A percentile compares a stretch with the other conserved stretches of the same genome.
Evolutionary conservation across 2,113 vertebrate species (phyloP).

Genomic region (Megalops atlanticus): DNA sequence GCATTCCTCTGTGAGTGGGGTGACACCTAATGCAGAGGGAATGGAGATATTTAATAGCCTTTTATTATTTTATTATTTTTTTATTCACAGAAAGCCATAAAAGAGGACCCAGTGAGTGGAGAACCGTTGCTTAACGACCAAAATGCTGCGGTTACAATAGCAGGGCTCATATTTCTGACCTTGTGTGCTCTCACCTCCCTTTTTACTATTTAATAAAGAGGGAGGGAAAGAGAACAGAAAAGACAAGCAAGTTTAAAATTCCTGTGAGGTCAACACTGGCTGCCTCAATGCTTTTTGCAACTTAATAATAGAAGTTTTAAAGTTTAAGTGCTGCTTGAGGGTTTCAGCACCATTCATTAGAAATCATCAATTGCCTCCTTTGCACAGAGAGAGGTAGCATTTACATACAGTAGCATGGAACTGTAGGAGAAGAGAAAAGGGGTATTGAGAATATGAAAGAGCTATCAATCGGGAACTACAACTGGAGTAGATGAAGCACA

Average conservation of each 20-base stretch:
- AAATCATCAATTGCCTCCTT: slow-evolving; percentile 86
- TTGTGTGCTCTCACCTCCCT: slow-evolving; percentile 72
- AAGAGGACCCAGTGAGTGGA: slow-evolving; percentile 80
- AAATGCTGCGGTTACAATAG: slow-evolving; percentile 83
- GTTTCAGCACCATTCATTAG: slow-evolving; percentile 88
- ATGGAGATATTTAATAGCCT: slow-evolving; percentile 74
- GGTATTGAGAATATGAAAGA: slow-evolving; percentile 74
- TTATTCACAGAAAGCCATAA: slow-evolving; percentile 78
- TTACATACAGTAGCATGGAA: slow-evolving; percentile 87
- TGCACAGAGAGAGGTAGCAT: slow-evolving; percentile 86
- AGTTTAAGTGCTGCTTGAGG: slow-evolving; percentile 86
- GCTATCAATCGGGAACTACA: slow-evolving; percentile 81
- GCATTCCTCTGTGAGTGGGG: no score
- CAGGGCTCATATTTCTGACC: slow-evolving; percentile 80
- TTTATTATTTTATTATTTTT: slow-evolving; percentile 75
- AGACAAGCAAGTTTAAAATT: slow-evolving; percentile 86
- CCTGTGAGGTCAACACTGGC: slow-evolving; percentile 84
- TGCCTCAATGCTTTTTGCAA: slow-evolving; percentile 84
- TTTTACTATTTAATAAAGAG: slow-evolving; percentile 65
- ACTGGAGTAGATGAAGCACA: slow-evolving; percentile 81
- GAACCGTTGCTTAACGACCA: slow-evolving; percentile 84
- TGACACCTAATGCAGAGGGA: no score
- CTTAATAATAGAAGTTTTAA: slow-evolving; percentile 91
- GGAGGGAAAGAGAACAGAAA: slow-evolving; percentile 59
- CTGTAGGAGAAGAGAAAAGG: slow-evolving; percentile 79